Evolutionary conservation across 2,888 invertebrate genomes (phyloP).

Genomic region (Ichneumon xanthorius): DNA sequence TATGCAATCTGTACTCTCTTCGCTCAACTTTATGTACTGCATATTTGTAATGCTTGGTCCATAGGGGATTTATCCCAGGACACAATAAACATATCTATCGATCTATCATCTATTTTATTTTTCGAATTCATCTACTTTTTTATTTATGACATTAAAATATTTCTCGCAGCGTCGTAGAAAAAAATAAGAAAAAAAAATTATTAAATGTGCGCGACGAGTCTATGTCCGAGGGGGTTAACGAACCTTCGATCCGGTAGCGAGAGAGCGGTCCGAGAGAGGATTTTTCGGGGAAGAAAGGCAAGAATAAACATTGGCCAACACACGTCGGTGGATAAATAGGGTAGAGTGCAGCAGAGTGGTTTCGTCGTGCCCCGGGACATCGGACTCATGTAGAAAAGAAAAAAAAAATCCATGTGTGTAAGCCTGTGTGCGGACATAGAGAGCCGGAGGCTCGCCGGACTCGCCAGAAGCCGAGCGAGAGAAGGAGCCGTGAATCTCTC

Average conservation of each 20-base stretch:
- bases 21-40: too few relatives aligned
- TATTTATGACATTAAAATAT: too few relatives aligned
- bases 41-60: too few relatives aligned
- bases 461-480: slow-evolving; percentile 33
- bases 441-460: slow-evolving; percentile 19
- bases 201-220: not conserved
- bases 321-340: slow-evolving; percentile 45
- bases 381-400: not conserved
- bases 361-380: slow-evolving; percentile 33
- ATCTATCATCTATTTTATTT: too few relatives aligned
- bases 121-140: too few relatives aligned
- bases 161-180: not conserved
- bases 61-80: too few relatives aligned
- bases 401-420: not conserved
- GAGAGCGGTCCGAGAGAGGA: slow-evolving; percentile 19
- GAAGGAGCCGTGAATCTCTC: slow-evolving; percentile 31
- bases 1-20: too few relatives aligned
- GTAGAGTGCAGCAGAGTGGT: slow-evolving; percentile 21
- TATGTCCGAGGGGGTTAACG: slow-evolving; percentile 27
- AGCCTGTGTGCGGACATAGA: not conserved
- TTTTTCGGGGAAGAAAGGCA: slow-evolving; percentile 32
- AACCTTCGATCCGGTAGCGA: slow-evolving; percentile 30
- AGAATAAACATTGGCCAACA: slow-evolving; percentile 41
- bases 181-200: not conserved
- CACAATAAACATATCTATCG: too few relatives aligned